Evolutionary conservation across 2,888 invertebrate species (phyloP), one percentile per base, ranked within the genome.

Genomic region (Cyrtodaria siliqua): DNA sequence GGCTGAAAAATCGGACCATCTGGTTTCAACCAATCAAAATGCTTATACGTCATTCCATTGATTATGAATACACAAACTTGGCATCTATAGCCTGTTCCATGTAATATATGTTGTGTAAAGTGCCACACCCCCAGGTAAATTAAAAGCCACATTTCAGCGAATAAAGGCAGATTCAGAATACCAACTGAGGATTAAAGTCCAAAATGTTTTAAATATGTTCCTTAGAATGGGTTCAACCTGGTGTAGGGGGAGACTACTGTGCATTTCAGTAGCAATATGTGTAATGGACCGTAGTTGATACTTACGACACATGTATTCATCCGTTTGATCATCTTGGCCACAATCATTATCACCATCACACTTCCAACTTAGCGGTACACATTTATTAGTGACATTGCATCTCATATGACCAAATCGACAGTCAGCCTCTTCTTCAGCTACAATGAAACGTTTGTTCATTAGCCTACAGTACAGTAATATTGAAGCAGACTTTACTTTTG

Each of bases 321-420:
- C 85, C 1, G 82, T 77, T 12, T 44, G 44, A 55, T 91, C 91
- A 16, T 72, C 72, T 50, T 88, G 85, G n/a, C 40, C 42, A 66
- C 91, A 91, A 57, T 91, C 91, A 0, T 94, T 94, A 88, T 97
- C 97, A 0, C 97, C 97, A 91, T 98, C 98, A 92, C 98, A 98
- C 33, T 95, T 94, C 97, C 97, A 97, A 85, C 95, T 95, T 2
- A 95, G 94, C 4, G 96, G 95, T 81, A 98, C 96, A 93, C 98
- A 98, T 80, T 95, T 96, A 79, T 95, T 71, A 92, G 97, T 97
- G 62, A 95, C 52, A 3, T 12, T 27, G 70, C 82, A 83, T 27
- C 56, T 40, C 62, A 69, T 66, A 18, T 75, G 79, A 14, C 68
- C 67, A 50, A 20, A 38, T 26, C 55, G 27, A 63, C 81, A 81